Conservation (phyloP, 2,888 invertebrate species). For the Stenichneumon culpator region DNA sequence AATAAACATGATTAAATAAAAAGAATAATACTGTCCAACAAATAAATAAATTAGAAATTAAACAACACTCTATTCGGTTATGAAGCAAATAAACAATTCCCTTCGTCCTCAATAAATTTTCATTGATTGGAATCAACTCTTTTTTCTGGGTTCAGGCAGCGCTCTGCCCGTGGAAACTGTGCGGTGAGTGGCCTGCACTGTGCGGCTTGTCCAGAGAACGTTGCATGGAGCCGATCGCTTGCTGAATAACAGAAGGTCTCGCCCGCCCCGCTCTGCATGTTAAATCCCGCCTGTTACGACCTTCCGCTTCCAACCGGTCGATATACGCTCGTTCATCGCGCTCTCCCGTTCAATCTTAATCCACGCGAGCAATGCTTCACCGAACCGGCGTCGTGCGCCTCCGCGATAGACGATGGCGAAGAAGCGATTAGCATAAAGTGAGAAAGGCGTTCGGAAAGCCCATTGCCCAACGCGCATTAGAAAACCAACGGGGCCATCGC, state of each 20-base stretch:
- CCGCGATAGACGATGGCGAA: slow-evolving; percentile 48
- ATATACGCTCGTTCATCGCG: slow-evolving; percentile 14
- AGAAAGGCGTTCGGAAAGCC: slow-evolving; percentile 68
- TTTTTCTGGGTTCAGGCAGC: not conserved
- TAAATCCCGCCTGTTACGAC: not conserved
- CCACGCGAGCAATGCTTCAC: not conserved
- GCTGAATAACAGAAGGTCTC: too few species aligned
- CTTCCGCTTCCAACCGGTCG: not conserved
- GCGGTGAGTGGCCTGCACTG: slow-evolving; percentile 26
- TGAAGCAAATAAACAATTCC: too few species aligned
- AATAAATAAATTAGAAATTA: too few species aligned
- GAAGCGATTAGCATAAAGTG: slow-evolving; percentile 80
- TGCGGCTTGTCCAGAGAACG: not conserved
- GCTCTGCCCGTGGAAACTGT: slow-evolving; percentile 1
- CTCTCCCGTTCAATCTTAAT: slow-evolving; percentile 6
- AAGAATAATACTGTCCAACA: too few species aligned
- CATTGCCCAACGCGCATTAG: slow-evolving; percentile 70
- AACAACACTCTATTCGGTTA: too few species aligned
- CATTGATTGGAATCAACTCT: too few species aligned
- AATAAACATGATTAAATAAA: too few species aligned
- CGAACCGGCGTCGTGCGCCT: not conserved
- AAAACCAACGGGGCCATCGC: slow-evolving; percentile 76
- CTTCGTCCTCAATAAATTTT: too few species aligned
- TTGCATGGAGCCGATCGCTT: not conserved
- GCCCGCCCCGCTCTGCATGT: too few species aligned